Evolutionary conservation across 2,113 vertebrate genomes (phyloP), one percentile per base, ranked within the genome.

Genomic region (Chamaetylas fuelleborni): DNA sequence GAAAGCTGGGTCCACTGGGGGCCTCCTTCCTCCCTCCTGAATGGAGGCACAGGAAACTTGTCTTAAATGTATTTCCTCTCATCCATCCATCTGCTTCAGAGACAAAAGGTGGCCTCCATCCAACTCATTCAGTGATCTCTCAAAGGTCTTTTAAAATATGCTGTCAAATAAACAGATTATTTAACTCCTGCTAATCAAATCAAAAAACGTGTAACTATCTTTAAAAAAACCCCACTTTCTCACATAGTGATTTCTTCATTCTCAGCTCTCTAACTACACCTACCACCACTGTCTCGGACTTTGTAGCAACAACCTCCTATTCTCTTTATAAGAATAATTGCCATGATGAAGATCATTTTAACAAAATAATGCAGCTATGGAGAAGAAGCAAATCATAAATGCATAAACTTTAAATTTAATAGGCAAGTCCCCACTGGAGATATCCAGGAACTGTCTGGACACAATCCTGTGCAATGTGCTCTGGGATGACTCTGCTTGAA

Each of bases 141-240:
- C 82, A 62, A 94, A 80, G 67, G 74, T 88, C 81, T 92, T 88
- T 91, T 90, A 90, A 93, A 95, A 86, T 82, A 88, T 26, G 40
- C 79, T 93, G 90, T 93, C 85, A 86, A 96, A 96, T 94, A 94
- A 94, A 82, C 50, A 92, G 66, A 90, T 94, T 87, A 69, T 95
- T 95, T 80, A 93, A 95, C 64, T 88, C 64, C 64, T 81, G 66
- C 56, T 94, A 90, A 97, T 93, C 86, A 86, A 89, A 90, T 86
- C 2, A 92, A 92, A 93, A 51, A 74, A 31, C 5, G 11, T n/a
- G 11, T 71, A 90, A 43, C 67, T 73, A 86, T 74, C 62, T 73
- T 12, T 77, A 23, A 31, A 70, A 72, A 93, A 24, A 38, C 28
- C 43, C 53, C 25, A 38, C 29, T 72, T 90, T 47, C 42, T 95